Conservation (phyloP, 2,888 invertebrate genomes). For the Sabatieria punctata region DNA sequence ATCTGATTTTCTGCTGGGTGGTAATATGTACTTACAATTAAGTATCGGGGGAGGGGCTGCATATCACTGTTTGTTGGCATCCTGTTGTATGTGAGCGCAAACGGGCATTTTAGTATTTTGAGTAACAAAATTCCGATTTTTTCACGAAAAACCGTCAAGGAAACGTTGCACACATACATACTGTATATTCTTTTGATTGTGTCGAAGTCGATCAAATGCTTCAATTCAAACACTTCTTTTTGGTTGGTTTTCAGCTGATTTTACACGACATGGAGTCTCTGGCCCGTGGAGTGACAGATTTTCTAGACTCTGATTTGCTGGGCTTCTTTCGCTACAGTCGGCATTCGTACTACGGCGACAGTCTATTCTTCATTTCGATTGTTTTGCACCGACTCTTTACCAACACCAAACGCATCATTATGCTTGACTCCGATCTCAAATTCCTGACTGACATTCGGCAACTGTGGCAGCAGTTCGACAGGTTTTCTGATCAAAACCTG, state of each 20-base stretch:
- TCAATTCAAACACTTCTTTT: too few species aligned
- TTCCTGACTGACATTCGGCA: slow-evolving; percentile 50
- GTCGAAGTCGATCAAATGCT: too few species aligned
- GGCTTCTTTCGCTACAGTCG: slow-evolving; percentile 51
- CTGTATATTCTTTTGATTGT: too few species aligned
- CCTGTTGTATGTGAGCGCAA: too few species aligned
- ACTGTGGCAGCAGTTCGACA: slow-evolving; percentile 49
- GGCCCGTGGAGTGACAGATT: not conserved
- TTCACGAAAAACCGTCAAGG: too few species aligned
- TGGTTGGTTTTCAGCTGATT: not conserved
- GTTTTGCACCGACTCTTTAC: slow-evolving; percentile 53
- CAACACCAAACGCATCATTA: slow-evolving; percentile 45
- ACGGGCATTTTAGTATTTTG: too few species aligned
- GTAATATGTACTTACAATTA: too few species aligned
- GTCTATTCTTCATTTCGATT: slow-evolving; percentile 57
- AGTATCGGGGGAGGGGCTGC: too few species aligned
- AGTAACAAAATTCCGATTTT: too few species aligned
- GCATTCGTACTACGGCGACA: slow-evolving; percentile 57
- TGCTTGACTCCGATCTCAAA: slow-evolving; percentile 60
- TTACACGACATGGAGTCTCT: not conserved
- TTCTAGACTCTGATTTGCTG: slow-evolving; percentile 38
- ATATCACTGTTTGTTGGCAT: too few species aligned
- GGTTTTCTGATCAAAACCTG: slow-evolving; percentile 46
- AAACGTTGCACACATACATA: too few species aligned
- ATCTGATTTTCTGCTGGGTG: too few species aligned